Conservation (phyloP, 2,797 vertebrate species). For the Vespertilio murinus region DNA sequence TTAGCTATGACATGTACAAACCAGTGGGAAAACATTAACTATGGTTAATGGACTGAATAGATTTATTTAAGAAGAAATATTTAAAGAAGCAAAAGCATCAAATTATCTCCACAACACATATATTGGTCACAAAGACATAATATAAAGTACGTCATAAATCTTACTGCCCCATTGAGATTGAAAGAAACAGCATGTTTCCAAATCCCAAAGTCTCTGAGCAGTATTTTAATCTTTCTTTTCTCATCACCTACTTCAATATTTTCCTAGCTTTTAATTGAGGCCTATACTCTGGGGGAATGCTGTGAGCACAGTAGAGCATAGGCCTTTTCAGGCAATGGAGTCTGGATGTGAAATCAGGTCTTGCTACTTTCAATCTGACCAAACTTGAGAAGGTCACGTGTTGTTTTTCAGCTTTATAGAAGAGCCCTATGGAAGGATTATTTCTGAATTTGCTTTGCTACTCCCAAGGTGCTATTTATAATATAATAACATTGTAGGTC, state of each 20-base stretch:
- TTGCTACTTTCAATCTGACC: slow-evolving; percentile 19
- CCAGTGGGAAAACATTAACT: slow-evolving; percentile 72
- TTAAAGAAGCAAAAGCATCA: slow-evolving; percentile 68
- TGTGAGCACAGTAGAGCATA: background rate
- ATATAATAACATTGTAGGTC: background rate
- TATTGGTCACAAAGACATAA: slow-evolving; percentile 53
- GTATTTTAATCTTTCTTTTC: slow-evolving; percentile 54
- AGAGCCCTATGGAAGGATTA: background rate
- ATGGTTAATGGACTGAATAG: slow-evolving; percentile 66
- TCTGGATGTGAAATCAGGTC: background rate
- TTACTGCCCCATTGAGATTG: background rate
- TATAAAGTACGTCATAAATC: slow-evolving; percentile 28
- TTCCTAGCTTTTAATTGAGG: slow-evolving; percentile 50
- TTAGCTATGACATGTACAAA: slow-evolving; percentile 66
- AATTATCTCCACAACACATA: slow-evolving; percentile 52
- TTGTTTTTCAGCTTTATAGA: background rate
- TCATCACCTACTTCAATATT: slow-evolving; percentile 51
- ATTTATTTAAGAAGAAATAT: slow-evolving; percentile 75
- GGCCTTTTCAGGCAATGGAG: background rate
- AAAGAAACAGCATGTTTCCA: slow-evolving; percentile 38
- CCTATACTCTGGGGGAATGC: background rate
- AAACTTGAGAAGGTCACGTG: background rate
- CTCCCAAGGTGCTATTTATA: background rate
- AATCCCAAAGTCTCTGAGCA: slow-evolving; percentile 27
- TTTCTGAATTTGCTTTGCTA: background rate